phyloP scores from a whole-genome alignment of 2,888 invertebrate species.

The Aethes cnicana region DNA sequence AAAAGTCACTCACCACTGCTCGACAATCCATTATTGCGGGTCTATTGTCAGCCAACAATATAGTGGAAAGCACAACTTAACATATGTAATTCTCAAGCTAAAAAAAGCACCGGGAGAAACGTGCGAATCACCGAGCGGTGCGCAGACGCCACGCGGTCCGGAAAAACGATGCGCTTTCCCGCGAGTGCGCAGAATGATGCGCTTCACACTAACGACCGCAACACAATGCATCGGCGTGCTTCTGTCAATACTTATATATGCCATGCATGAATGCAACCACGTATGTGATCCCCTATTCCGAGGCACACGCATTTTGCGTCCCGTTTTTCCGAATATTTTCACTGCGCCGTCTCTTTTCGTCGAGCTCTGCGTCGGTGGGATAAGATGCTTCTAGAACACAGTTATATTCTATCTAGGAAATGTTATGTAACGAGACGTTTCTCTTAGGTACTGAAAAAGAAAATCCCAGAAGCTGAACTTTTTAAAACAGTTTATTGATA shows the following conservation, averaged over 20 bases:
- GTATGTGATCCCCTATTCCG: slow-evolving; percentile 43
- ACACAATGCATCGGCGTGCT: slow-evolving; percentile 66
- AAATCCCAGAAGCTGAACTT: too few relatives aligned
- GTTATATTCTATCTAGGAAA: too few relatives aligned
- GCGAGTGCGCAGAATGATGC: slow-evolving; percentile 52
- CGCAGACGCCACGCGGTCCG: slow-evolving; percentile 41
- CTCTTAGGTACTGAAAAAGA: too few relatives aligned
- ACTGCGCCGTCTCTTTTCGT: slow-evolving; percentile 34
- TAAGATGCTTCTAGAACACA: slow-evolving; percentile 35
- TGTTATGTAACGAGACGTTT: too few relatives aligned
- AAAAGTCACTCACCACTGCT: slow-evolving; percentile 58
- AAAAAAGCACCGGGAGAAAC: slow-evolving; percentile 55
- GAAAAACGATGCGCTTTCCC: slow-evolving; percentile 57
- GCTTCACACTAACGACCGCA: slow-evolving; percentile 50
- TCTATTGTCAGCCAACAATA: slow-evolving; percentile 62
- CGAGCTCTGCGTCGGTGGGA: slow-evolving; percentile 28
- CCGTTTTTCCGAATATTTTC: slow-evolving; percentile 30
- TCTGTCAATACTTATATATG: slow-evolving; percentile 73
- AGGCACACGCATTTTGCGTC: slow-evolving; percentile 33
- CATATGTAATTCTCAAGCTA: slow-evolving; percentile 39
- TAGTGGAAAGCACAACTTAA: slow-evolving; percentile 61
- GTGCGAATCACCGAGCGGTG: slow-evolving; percentile 49
- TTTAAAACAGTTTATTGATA: too few relatives aligned
- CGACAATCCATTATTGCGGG: slow-evolving; percentile 66
- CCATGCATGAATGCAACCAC: slow-evolving; percentile 48